Evolutionary conservation across 2,113 vertebrate genomes (phyloP).

Genomic region (Thymallus thymallus): DNA sequence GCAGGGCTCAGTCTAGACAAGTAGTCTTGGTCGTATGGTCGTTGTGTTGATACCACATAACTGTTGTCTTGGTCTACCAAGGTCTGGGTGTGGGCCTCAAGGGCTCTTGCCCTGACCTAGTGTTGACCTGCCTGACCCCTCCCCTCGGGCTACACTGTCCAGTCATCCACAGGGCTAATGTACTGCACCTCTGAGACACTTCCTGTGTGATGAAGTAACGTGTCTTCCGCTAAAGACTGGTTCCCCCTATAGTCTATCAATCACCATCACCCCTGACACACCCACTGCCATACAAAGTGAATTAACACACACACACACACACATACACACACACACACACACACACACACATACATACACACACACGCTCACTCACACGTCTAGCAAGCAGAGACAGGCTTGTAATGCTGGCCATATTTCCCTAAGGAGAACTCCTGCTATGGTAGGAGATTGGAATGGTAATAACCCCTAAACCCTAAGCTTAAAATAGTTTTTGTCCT

Average conservation of each 20-base stretch:
- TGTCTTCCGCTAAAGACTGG: too few relatives aligned
- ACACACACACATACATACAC: neutral
- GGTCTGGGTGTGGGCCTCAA: too few relatives aligned
- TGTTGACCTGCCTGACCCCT: neutral
- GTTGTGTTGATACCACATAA: neutral
- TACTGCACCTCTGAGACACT: neutral
- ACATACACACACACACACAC: slow-evolving; percentile 9
- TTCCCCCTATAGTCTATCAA: too few relatives aligned
- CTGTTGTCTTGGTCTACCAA: neutral
- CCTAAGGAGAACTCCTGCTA: slow-evolving; percentile 53
- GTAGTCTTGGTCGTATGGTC: neutral
- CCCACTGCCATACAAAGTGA: too few relatives aligned
- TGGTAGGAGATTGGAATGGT: slow-evolving; percentile 58
- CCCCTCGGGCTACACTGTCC: neutral
- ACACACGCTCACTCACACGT: neutral
- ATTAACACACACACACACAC: slow-evolving; percentile 13
- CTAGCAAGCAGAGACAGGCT: slow-evolving; percentile 18
- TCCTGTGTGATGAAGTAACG: too few relatives aligned
- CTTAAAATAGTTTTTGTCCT: too few relatives aligned
- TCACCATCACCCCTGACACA: too few relatives aligned
- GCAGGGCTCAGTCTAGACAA: neutral
- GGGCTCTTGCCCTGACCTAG: neutral
- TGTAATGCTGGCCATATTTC: slow-evolving; percentile 62
- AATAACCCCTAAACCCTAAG: slow-evolving; percentile 25
- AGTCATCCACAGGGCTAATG: slow-evolving; percentile 18